Conservation (phyloP, 2,797 vertebrate species). For the Eulemur mongoz region DNA sequence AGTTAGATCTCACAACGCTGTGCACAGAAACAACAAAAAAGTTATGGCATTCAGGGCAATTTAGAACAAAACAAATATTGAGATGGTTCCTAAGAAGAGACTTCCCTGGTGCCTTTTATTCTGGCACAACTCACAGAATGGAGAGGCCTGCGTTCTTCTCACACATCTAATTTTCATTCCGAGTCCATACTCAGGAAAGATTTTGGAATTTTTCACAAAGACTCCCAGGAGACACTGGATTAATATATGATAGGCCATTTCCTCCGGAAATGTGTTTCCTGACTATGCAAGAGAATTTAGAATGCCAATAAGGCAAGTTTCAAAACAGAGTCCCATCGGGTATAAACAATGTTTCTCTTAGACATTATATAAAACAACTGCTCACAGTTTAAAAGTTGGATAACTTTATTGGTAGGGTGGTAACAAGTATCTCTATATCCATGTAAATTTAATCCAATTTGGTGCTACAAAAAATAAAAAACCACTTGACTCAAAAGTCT, state of each 20-base stretch:
- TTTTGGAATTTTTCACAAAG: neutral
- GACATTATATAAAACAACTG: too few species aligned
- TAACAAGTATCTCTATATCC: neutral
- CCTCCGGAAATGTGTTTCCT: neutral
- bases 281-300: neutral
- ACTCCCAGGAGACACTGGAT: neutral
- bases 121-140: rapidly evolving
- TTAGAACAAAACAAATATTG: neutral
- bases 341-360: neutral
- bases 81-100: neutral
- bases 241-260: too few species aligned
- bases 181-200: neutral
- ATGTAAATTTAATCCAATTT: neutral
- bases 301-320: neutral
- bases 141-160: rapidly evolving
- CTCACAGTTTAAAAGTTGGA: neutral
- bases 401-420: too few species aligned
- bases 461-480: neutral
- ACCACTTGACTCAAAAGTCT: neutral
- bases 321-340: too few species aligned
- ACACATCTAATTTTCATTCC: rapidly evolving
- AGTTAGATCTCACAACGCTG: neutral
- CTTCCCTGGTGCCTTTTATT: neutral
- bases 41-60: neutral
- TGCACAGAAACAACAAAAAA: neutral